Conservation (phyloP, 2,113 vertebrate species). For the Coreoperca whiteheadi region DNA sequence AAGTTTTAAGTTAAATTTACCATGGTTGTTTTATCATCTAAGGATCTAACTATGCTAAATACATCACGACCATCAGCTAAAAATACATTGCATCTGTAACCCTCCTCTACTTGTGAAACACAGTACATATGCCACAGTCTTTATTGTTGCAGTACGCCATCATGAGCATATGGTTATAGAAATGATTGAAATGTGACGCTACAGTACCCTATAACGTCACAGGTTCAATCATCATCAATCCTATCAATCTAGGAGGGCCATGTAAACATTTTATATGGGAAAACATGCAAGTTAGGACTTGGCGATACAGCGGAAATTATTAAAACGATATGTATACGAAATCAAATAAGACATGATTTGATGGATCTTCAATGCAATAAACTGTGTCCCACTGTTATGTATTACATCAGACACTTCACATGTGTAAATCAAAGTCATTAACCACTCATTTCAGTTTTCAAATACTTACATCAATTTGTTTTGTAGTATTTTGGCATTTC, state of each 20-base stretch:
- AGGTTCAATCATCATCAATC: not conserved
- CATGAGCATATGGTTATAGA: not conserved
- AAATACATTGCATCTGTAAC: constrained; percentile 3
- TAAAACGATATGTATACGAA: not conserved
- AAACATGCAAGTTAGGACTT: not conserved
- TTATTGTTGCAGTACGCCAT: not conserved
- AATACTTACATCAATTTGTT: constrained; percentile 26
- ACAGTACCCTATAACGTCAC: not conserved
- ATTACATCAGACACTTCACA: not conserved
- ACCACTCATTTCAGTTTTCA: constrained; percentile 1
- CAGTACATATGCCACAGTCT: not conserved
- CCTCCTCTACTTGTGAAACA: not conserved
- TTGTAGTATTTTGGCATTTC: constrained; percentile 11
- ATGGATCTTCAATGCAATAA: not conserved
- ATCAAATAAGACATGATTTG: not conserved
- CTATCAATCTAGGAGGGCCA: not conserved
- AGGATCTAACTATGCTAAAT: not conserved
- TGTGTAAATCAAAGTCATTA: not conserved
- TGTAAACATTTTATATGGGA: not conserved
- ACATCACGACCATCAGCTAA: not conserved
- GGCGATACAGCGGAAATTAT: not conserved
- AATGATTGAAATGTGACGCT: not conserved
- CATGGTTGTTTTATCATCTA: not conserved
- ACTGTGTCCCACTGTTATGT: not conserved
- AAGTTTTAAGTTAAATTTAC: not conserved